phyloP scores from a whole-genome alignment of 92 coral and sea anemone species.

The Bergia puertoricense region DNA sequence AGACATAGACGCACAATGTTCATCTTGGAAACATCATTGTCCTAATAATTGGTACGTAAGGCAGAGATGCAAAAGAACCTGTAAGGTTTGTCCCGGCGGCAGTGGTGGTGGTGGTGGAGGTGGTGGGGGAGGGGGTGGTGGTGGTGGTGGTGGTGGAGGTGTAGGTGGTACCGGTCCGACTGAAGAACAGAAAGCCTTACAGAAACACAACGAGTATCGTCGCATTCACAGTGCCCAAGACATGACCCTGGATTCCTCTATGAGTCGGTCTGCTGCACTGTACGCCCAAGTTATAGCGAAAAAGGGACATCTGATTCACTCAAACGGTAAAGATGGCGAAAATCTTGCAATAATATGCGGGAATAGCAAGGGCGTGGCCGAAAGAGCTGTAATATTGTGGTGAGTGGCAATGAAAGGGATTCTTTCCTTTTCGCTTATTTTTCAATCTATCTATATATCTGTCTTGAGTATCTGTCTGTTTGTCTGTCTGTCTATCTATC shows the following conservation, averaged over 20 bases:
- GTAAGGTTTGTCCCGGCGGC: not conserved
- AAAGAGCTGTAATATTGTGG: not conserved
- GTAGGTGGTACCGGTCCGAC: not conserved
- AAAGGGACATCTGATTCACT: not conserved
- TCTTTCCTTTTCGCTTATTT: too few species aligned
- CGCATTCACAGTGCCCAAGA: conserved; percentile 1
- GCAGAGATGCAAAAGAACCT: not conserved
- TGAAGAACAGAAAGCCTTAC: not conserved
- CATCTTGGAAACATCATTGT: not conserved
- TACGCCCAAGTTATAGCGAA: not conserved
- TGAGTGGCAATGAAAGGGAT: not conserved
- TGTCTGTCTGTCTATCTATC: too few species aligned
- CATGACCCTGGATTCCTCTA: not conserved
- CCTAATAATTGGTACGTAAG: not conserved
- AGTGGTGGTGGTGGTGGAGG: conserved; percentile 6
- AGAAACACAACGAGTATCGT: conserved; percentile 4
- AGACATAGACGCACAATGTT: not conserved
- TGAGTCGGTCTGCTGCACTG: not conserved
- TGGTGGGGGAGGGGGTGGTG: not conserved
- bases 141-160: not conserved
- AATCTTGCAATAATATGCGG: not conserved
- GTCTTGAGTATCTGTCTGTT: too few species aligned
- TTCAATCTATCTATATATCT: too few species aligned
- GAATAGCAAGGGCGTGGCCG: not conserved
- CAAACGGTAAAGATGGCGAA: not conserved